Evolutionary conservation across 2,797 vertebrate genomes (phyloP).

Genomic region (Aplochiton taeniatus): DNA sequence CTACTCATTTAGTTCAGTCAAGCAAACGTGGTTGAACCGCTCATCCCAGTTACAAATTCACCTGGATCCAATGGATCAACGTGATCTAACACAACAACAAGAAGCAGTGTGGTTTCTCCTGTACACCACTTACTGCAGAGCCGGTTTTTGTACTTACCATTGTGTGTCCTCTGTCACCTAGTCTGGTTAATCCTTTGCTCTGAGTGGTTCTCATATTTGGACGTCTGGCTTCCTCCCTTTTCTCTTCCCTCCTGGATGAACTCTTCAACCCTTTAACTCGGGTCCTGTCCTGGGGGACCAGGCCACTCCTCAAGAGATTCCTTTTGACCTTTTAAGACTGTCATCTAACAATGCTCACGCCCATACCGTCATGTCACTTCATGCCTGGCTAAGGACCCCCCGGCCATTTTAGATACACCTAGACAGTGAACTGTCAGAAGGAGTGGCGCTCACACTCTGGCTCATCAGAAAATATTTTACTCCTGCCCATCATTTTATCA

Average conservation of each 20-base stretch:
- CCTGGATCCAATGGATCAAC: too few species aligned
- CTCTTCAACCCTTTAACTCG: conserved; percentile 69
- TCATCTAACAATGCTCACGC: conserved; percentile 18
- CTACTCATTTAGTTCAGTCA: too few species aligned
- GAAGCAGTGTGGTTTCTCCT: conserved; percentile 37
- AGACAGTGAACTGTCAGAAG: background rate
- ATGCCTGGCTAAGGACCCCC: conserved; percentile 36
- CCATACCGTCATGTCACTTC: conserved; percentile 43
- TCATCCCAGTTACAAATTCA: too few species aligned
- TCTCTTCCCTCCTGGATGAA: conserved; percentile 59
- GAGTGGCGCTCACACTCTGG: conserved; percentile 6
- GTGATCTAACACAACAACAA: conserved; percentile 19
- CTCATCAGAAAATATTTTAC: too few species aligned
- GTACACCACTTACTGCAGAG: conserved; percentile 26
- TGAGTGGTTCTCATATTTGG: conserved; percentile 52
- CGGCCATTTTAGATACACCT: conserved; percentile 36
- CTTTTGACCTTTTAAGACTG: conserved; percentile 43
- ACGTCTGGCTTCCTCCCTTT: conserved; percentile 51
- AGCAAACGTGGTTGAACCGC: too few species aligned
- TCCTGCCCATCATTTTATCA: too few species aligned
- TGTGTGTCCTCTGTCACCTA: conserved; percentile 29
- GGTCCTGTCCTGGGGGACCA: conserved; percentile 39
- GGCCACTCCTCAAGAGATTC: conserved; percentile 24
- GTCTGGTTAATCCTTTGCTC: conserved; percentile 38
- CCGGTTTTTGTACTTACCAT: conserved; percentile 18